Evolutionary conservation across 1,140 invertebrate species (phyloP), one percentile per base, ranked within the genome.

Genomic region (Aphaenogaster ashmeadi): DNA sequence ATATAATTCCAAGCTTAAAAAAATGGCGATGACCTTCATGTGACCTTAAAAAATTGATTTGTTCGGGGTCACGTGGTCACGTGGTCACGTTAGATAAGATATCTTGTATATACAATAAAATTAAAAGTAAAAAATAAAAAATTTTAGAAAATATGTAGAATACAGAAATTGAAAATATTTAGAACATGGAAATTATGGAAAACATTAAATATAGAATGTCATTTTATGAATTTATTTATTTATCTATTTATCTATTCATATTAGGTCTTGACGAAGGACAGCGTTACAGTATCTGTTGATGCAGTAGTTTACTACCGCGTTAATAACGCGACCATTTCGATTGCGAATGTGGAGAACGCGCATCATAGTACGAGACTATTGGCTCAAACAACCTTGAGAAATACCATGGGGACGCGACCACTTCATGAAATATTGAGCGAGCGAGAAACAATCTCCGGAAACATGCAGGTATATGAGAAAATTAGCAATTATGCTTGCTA

Each of bases 261-360:
- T 13, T 94, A 99, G 98, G 98, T 99, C 27, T 95, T 99, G 88
- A 99, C 98, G 27, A 98, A 99, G 95, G 98, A 99, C 96, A 98
- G 98, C 83, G 99, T 99, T 36, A 99, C 99, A 1, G 98, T 99
- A 13, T 98, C 98, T 9, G 98, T 99, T 18, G 98, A 99, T 95
- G 99, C 98, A 50, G 98, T 98, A 66, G 98, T 99, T 33, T 99
- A 99, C 95, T 99, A 99, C 94, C 97, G 98, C 52, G 98, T 99
- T 67, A 98, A 98, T 92, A 99, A 99, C 95, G 99, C 99, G 13
- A 99, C 98, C 0, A 98, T 99, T 80, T 99, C 98, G 56, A 98
- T 99, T 88, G 98, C 98, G 47, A 99, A 99, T 94, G 99, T 99
- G 52, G 99, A 99, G 95, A 99, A 99, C 95, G 98, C 98, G 47